Percentiles rank a stretch among this genome's conserved stretches.
Evolutionary conservation across 2,113 vertebrate genomes (phyloP).

Genomic region (Setophaga petechia): DNA sequence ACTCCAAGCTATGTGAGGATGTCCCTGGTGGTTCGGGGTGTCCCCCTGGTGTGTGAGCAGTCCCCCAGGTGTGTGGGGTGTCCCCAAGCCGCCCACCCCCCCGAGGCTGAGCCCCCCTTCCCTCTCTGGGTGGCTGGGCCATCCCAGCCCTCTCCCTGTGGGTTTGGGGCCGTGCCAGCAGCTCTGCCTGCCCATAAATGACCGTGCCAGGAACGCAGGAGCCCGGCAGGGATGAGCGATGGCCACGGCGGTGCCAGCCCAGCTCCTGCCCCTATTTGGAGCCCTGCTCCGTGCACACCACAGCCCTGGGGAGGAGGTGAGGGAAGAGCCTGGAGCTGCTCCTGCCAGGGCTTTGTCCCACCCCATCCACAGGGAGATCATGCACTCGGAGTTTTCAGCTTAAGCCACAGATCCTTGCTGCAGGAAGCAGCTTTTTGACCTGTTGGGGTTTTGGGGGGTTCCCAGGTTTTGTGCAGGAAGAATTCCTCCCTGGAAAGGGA

Average conservation of each 20-base stretch:
- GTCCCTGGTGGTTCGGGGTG: too few species aligned
- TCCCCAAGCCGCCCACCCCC: background rate
- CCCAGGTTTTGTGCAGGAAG: too few species aligned
- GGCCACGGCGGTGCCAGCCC: rapidly evolving
- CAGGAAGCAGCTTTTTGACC: background rate
- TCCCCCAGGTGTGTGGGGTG: background rate
- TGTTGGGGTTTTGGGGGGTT: rapidly evolving
- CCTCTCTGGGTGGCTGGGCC: rapidly evolving
- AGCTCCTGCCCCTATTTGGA: slow-evolving; percentile 31
- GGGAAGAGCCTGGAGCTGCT: background rate
- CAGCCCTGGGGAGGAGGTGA: background rate
- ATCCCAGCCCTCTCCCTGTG: rapidly evolving
- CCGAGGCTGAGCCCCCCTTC: rapidly evolving
- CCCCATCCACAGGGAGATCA: background rate
- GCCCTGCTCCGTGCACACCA: background rate
- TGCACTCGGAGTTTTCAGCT: background rate
- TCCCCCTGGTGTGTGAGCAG: background rate
- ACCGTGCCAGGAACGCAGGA: background rate
- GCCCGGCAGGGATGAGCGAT: background rate
- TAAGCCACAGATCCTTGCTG: background rate
- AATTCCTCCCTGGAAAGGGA: background rate
- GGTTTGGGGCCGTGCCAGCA: background rate
- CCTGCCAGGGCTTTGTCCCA: background rate
- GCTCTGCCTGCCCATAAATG: slow-evolving; percentile 29
- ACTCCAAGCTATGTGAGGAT: too few species aligned